A percentile compares a stretch with the other conserved stretches of the same genome.
Evolutionary conservation across 2,113 vertebrate genomes (phyloP).

Genomic region (Sander vitreus): DNA sequence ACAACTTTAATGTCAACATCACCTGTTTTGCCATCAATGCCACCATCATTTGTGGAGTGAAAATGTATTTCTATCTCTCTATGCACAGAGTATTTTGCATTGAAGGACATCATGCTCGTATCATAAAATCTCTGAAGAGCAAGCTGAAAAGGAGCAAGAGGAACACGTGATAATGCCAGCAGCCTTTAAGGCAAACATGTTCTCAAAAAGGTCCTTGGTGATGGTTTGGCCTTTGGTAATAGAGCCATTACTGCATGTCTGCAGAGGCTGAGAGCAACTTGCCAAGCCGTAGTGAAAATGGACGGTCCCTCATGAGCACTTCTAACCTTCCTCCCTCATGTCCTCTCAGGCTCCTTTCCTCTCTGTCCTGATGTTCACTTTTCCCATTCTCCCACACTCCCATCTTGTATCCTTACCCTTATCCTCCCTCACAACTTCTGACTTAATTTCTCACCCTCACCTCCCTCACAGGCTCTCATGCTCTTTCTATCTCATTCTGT

Average conservation of each 20-base stretch:
- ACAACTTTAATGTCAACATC: slow-evolving; percentile 7
- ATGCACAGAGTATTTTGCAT: not conserved
- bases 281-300: slow-evolving; percentile 34
- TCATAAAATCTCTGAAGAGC: not conserved
- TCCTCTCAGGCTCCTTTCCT: slow-evolving; percentile 24
- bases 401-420: slow-evolving; percentile 28
- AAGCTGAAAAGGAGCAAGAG: not conserved
- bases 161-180: not conserved
- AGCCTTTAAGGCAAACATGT: not conserved
- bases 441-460: slow-evolving; percentile 55
- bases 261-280: slow-evolving; percentile 23
- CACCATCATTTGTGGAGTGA: not conserved
- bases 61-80: not conserved
- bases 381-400: slow-evolving; percentile 32
- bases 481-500: slow-evolving; percentile 44
- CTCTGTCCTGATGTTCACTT: slow-evolving; percentile 26
- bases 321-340: slow-evolving; percentile 17
- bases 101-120: not conserved
- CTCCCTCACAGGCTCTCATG: slow-evolving; percentile 44
- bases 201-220: slow-evolving; percentile 9
- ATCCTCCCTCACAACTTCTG: slow-evolving; percentile 58
- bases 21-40: not conserved
- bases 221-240: slow-evolving; percentile 21
- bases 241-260: slow-evolving; percentile 14
- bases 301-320: not conserved